phyloP scores from a whole-genome alignment of 2,888 invertebrate genomes.

The Stictocephala bisonia region DNA sequence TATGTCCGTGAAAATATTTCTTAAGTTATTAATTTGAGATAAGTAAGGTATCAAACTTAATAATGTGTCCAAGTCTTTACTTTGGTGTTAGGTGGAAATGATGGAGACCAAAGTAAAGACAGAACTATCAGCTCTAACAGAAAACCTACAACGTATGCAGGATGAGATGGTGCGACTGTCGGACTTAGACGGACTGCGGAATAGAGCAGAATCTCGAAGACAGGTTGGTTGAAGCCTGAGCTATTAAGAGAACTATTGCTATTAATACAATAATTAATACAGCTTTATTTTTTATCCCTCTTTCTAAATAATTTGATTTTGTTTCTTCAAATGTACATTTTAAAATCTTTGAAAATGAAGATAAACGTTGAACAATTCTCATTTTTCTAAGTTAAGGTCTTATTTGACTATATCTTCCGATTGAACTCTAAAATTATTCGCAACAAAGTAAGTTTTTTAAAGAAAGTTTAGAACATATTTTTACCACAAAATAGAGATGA shows the following conservation, averaged over 20 bases:
- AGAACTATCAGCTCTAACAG: constrained; percentile 66
- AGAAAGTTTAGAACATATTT: too few species aligned
- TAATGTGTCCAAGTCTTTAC: neutral
- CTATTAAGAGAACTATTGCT: neutral
- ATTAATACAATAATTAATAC: neutral
- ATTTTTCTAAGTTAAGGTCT: too few species aligned
- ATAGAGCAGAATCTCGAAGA: constrained; percentile 66
- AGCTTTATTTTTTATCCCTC: too few species aligned
- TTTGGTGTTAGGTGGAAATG: constrained; percentile 69
- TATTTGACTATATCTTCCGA: too few species aligned
- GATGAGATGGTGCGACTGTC: constrained; percentile 72
- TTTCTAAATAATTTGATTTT: too few species aligned
- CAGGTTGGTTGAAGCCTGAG: neutral
- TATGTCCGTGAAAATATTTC: too few species aligned
- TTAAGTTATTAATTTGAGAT: neutral
- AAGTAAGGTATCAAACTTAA: constrained; percentile 12
- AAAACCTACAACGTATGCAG: constrained; percentile 69
- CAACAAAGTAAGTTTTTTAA: too few species aligned
- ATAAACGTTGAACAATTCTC: too few species aligned
- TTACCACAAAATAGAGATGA: too few species aligned
- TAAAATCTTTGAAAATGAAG: too few species aligned
- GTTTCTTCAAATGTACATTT: too few species aligned
- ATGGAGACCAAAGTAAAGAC: constrained; percentile 75
- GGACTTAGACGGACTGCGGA: constrained; percentile 71
- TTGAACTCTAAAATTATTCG: too few species aligned